Evolutionary conservation across 2,797 vertebrate genomes (phyloP).

Genomic region (Macropus fuliginosus): DNA sequence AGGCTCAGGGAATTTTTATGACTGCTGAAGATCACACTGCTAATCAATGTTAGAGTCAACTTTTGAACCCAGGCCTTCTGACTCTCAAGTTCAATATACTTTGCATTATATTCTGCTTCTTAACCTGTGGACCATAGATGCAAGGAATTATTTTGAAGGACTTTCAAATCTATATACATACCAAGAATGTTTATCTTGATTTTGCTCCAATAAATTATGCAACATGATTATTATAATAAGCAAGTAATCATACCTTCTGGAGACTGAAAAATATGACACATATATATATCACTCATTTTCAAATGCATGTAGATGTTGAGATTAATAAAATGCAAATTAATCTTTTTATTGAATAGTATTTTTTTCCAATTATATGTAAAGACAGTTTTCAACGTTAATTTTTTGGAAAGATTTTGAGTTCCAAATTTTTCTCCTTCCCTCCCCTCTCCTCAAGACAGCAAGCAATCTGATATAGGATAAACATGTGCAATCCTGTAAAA

Average conservation of each 20-base stretch:
- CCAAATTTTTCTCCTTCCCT: not conserved
- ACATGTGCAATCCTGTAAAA: not conserved
- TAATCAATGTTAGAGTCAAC: not conserved
- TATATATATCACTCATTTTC: not conserved
- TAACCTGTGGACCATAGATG: not conserved
- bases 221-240: not conserved
- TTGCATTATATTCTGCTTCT: not conserved
- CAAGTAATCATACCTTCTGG: not conserved
- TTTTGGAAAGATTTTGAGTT: not conserved
- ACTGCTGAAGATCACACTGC: not conserved
- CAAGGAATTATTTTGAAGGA: not conserved
- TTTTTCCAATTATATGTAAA: not conserved
- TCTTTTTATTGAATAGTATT: not conserved
- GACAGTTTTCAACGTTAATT: not conserved
- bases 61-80: not conserved
- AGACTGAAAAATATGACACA: not conserved
- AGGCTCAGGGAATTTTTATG: not conserved
- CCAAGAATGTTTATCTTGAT: not conserved
- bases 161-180: not conserved
- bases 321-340: not conserved
- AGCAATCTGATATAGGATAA: not conserved
- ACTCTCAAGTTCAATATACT: not conserved
- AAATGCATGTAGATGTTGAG: not conserved
- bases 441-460: not conserved
- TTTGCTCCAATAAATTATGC: not conserved